Conservation (phyloP, 1,140 invertebrate genomes). For the Ridgeia piscesae region DNA sequence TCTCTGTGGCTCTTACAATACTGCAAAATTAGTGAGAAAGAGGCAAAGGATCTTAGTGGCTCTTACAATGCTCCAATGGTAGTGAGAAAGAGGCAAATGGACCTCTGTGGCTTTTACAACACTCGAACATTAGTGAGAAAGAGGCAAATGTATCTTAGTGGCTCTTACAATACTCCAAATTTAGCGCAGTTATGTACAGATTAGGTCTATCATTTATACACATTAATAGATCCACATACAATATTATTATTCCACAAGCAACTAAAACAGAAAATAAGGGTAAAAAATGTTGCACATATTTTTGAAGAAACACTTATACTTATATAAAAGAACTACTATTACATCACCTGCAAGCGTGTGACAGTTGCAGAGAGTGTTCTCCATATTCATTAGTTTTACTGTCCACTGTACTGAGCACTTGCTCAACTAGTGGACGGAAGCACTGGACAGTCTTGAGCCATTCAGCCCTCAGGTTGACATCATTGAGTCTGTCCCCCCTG, state of each 20-base stretch:
- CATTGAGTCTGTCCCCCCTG: constrained; percentile 28
- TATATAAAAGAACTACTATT: background rate
- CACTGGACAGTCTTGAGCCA: constrained; percentile 31
- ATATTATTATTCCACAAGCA: background rate
- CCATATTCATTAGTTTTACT: background rate
- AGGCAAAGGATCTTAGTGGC: too few species aligned
- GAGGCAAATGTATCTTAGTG: too few species aligned
- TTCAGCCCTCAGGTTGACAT: constrained; percentile 7
- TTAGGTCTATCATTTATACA: background rate
- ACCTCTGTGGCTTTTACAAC: too few species aligned
- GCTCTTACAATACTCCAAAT: too few species aligned
- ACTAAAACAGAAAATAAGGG: background rate
- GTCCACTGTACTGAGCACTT: constrained; percentile 28
- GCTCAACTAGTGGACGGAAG: constrained; percentile 34
- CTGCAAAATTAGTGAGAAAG: too few species aligned
- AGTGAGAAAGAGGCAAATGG: too few species aligned
- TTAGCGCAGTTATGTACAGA: too few species aligned
- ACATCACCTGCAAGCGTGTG: background rate
- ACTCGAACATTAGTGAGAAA: too few species aligned
- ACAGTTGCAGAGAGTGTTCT: background rate
- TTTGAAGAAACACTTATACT: background rate
- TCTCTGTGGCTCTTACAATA: too few species aligned
- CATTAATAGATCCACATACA: background rate
- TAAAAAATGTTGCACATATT: background rate
- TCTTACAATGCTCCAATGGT: too few species aligned